Evolutionary conservation across 2,797 vertebrate species (phyloP).

Genomic region (Sebastes vulpes): DNA sequence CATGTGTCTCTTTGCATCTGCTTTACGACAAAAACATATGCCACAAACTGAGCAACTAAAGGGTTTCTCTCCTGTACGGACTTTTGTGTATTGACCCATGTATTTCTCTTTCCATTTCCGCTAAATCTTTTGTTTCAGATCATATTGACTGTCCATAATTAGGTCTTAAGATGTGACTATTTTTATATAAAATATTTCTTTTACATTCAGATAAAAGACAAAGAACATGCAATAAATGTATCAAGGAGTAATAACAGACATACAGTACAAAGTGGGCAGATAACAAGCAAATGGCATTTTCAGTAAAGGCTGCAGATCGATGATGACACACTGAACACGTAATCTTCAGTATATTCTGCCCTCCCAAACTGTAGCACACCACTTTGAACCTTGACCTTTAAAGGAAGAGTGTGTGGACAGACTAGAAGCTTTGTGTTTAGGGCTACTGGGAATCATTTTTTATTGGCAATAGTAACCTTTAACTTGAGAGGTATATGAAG

Average conservation of each 20-base stretch:
- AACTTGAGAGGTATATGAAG: constrained; percentile 71
- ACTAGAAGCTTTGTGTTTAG: constrained; percentile 38
- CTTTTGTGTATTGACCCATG: not conserved
- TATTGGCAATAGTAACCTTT: constrained; percentile 83
- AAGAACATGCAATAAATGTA: not conserved
- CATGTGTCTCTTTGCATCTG: not conserved
- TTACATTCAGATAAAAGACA: not conserved
- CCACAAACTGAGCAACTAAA: not conserved
- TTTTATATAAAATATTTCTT: not conserved
- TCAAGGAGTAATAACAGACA: not conserved
- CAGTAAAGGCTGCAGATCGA: constrained; percentile 18
- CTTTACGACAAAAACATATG: not conserved
- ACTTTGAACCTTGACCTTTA: constrained; percentile 67
- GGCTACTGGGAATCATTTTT: constrained; percentile 67
- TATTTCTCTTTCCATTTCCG: not conserved
- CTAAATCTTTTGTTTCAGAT: not conserved
- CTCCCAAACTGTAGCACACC: constrained; percentile 5
- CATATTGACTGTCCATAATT: not conserved
- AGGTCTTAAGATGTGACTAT: not conserved
- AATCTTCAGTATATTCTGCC: not conserved
- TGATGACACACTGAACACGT: not conserved
- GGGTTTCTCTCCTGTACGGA: not conserved
- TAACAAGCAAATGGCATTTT: constrained; percentile 43
- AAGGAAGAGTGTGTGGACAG: constrained; percentile 36
- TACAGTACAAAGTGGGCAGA: not conserved